Percentiles rank a stretch among this genome's conserved stretches.
These are phyloP conservation scores for Xanthia icteritia DNA, from an alignment of 2,888 invertebrate genomes.

Conservation along the genomic window DNA sequence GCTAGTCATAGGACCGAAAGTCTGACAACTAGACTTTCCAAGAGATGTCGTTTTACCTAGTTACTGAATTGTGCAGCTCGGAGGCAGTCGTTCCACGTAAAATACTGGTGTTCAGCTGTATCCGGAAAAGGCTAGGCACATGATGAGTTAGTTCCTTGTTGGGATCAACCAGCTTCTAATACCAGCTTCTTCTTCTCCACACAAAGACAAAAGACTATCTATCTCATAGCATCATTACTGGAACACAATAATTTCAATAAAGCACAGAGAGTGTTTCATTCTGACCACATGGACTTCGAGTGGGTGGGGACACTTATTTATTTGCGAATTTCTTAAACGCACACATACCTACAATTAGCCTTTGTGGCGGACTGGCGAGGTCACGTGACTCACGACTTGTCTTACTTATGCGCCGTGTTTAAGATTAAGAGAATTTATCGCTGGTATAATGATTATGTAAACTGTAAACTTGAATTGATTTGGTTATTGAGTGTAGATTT, in stretches of 20 bases:
- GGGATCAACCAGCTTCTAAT: no score
- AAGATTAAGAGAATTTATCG: slow-evolving; percentile 62
- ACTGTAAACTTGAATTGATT: slow-evolving; percentile 29
- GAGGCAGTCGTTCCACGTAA: background rate
- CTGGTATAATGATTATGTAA: slow-evolving; percentile 42
- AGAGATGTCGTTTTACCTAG: background rate
- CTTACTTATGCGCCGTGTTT: slow-evolving; percentile 60
- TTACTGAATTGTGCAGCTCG: background rate
- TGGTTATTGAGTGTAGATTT: slow-evolving; percentile 6
- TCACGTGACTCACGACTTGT: slow-evolving; percentile 62
- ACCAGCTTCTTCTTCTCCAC: no score
- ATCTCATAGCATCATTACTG: slow-evolving; percentile 39
- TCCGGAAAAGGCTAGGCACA: background rate
- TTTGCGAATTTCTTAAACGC: slow-evolving; percentile 69
- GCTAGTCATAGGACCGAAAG: background rate
- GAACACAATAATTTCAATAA: slow-evolving; percentile 37
- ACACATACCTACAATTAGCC: slow-evolving; percentile 68
- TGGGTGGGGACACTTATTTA: slow-evolving; percentile 68
- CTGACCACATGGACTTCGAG: slow-evolving; percentile 66
- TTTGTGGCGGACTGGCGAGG: slow-evolving; percentile 48
- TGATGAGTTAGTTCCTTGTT: no score
- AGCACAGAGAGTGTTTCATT: slow-evolving; percentile 46
- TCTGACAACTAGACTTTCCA: background rate
- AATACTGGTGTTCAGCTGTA: background rate
- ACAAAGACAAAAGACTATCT: background rate